These are phyloP conservation scores for Spialia ferax DNA, from an alignment of 2,888 invertebrate species.

Conservation along the genomic window DNA sequence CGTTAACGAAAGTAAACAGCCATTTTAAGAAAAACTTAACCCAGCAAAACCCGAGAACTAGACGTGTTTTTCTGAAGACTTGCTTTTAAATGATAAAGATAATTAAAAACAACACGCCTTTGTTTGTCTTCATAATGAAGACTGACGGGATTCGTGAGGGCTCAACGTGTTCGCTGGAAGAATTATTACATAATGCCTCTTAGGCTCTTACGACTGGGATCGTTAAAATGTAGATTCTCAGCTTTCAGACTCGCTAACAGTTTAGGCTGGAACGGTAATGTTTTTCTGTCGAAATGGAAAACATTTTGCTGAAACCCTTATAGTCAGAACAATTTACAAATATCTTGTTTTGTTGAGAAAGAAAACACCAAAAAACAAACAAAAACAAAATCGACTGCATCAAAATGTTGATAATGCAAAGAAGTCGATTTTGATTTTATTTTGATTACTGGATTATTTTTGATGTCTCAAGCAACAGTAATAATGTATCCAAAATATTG, in stretches of 20 bases:
- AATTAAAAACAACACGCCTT: conserved; percentile 4
- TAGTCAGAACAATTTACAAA: background rate
- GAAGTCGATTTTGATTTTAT: too few relatives aligned
- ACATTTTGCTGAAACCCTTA: background rate
- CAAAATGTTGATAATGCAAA: too few relatives aligned
- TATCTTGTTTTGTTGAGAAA: background rate
- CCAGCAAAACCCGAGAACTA: background rate
- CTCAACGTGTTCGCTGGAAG: conserved; percentile 6
- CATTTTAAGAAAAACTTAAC: background rate
- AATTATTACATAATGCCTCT: conserved; percentile 27
- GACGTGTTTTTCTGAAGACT: background rate
- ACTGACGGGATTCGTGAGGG: conserved; percentile 15
- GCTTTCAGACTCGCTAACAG: conserved; percentile 8
- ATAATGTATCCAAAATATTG: too few relatives aligned
- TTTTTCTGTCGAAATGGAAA: background rate
- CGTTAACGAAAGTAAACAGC: background rate
- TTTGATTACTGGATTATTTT: too few relatives aligned
- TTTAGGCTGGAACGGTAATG: background rate
- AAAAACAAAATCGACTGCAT: background rate
- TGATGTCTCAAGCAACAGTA: too few relatives aligned
- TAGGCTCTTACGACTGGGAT: background rate
- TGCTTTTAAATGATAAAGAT: background rate
- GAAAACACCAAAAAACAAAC: too few relatives aligned
- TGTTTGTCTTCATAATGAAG: conserved; percentile 19
- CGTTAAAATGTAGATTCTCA: conserved; percentile 17